A percentile compares a stretch with the other conserved stretches of the same genome.
phyloP scores from a whole-genome alignment of 1,140 invertebrate genomes.

The Penaeus japonicus region DNA sequence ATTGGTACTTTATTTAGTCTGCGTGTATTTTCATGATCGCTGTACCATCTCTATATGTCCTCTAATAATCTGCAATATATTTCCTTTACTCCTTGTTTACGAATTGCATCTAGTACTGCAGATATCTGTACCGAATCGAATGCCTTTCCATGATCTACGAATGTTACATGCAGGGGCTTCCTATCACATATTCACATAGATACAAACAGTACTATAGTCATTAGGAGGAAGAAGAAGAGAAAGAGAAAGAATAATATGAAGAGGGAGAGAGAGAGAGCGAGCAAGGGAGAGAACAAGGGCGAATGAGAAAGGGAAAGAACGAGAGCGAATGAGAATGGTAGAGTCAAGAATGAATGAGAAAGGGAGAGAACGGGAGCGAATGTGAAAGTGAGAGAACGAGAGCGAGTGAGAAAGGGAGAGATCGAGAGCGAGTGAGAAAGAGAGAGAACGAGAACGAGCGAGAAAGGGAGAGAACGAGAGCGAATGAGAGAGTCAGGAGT shows the following conservation, averaged over 20 bases:
- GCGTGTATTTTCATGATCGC: too few species aligned
- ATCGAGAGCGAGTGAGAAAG: not conserved
- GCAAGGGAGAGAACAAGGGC: not conserved
- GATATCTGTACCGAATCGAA: too few species aligned
- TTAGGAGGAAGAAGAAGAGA: not conserved
- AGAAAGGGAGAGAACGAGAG: not conserved
- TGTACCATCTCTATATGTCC: too few species aligned
- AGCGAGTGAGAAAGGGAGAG: not conserved
- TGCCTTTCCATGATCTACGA: too few species aligned
- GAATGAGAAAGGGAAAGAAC: not conserved
- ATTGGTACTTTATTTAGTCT: too few species aligned
- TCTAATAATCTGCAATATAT: too few species aligned
- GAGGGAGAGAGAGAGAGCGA: not conserved
- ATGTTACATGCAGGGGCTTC: too few species aligned
- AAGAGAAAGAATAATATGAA: not conserved
- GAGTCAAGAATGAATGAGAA: not conserved
- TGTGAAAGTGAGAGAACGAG: not conserved
- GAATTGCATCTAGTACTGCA: too few species aligned
- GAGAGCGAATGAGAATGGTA: not conserved
- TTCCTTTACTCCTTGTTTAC: too few species aligned
- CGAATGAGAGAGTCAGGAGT: not conserved
- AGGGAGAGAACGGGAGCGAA: not conserved
- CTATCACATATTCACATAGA: too few species aligned
- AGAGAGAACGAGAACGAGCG: not conserved
- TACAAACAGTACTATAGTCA: too few species aligned